These are phyloP conservation scores for Lepidocyrtinus sp. DNA, from an alignment of 2,888 invertebrate species.

Conservation along the genomic window DNA sequence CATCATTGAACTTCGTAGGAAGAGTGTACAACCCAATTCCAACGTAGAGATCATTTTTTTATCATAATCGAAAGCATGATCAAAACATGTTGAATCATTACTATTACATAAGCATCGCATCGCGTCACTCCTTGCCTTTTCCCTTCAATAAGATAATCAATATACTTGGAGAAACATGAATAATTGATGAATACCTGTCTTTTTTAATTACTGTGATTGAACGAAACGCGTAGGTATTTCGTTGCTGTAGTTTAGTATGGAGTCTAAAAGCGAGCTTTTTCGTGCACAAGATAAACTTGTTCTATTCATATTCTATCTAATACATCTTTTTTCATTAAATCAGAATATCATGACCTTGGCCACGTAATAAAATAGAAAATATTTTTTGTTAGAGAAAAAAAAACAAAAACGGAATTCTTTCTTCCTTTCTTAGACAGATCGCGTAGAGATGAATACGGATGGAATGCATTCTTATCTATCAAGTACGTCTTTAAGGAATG, in stretches of 20 bases:
- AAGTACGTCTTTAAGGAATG: background rate
- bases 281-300: background rate
- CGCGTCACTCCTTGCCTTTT: too few relatives aligned
- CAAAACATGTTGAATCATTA: too few relatives aligned
- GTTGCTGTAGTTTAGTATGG: too few relatives aligned
- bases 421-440: background rate
- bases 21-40: too few relatives aligned
- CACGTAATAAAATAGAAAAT: background rate
- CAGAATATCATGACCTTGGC: background rate
- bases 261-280: too few relatives aligned
- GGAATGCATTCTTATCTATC: background rate
- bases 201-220: slow-evolving; percentile 60
- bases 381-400: background rate
- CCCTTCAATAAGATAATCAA: background rate
- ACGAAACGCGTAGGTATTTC: background rate
- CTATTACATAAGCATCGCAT: too few relatives aligned
- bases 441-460: background rate
- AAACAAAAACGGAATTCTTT: too few relatives aligned
- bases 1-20: too few relatives aligned
- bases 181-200: slow-evolving; percentile 60
- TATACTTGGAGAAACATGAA: slow-evolving; percentile 28
- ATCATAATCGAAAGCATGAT: too few relatives aligned
- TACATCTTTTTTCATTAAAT: background rate
- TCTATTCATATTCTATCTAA: too few relatives aligned
- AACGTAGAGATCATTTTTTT: too few relatives aligned